phyloP scores from a whole-genome alignment of 1,140 invertebrate species.

The Limonius californicus region DNA sequence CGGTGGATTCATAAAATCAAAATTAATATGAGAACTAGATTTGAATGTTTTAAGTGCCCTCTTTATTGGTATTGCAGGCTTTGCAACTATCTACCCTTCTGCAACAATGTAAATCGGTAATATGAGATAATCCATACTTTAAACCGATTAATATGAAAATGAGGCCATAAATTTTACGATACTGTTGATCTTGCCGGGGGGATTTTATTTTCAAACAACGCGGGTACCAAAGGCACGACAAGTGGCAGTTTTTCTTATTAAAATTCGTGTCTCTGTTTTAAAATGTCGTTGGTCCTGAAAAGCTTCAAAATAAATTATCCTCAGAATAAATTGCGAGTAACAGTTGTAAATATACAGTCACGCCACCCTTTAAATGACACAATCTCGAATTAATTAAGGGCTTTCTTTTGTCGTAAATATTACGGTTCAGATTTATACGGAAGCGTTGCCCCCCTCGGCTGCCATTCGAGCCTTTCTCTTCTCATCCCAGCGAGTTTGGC shows the following conservation, averaged over 20 bases:
- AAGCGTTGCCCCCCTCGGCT: too few relatives aligned
- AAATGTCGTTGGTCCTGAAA: neutral
- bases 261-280: neutral
- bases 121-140: neutral
- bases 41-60: too few relatives aligned
- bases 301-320: neutral
- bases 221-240: neutral
- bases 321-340: neutral
- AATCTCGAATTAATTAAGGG: slow-evolving; percentile 1
- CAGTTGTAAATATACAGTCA: neutral
- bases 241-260: neutral
- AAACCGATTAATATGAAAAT: neutral
- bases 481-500: neutral
- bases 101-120: neutral
- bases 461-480: too few relatives aligned
- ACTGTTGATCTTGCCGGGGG: neutral
- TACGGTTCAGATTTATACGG: neutral
- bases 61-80: too few relatives aligned
- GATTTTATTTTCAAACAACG: neutral
- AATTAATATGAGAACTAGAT: too few relatives aligned
- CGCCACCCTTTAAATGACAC: neutral
- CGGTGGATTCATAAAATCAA: too few relatives aligned
- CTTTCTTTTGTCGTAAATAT: neutral
- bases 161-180: neutral
- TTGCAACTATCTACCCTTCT: too few relatives aligned